A percentile compares a stretch with the other conserved stretches of the same genome.
Evolutionary conservation across 23 tunicate species (phyloP).

Genomic region (Halocynthia roretzi): DNA sequence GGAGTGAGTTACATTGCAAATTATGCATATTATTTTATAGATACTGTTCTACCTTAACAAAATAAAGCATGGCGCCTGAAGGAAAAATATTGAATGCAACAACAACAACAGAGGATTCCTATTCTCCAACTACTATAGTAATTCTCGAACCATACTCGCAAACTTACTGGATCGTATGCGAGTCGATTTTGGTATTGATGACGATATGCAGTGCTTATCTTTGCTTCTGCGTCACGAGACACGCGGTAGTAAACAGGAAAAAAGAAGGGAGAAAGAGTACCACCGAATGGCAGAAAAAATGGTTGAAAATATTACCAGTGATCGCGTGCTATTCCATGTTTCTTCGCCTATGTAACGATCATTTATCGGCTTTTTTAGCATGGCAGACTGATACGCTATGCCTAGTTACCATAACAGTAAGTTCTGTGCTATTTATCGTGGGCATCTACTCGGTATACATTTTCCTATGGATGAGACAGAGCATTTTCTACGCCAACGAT

Average conservation of each 20-base stretch:
- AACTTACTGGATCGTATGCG: constrained; percentile 71
- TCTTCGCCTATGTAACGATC: constrained; percentile 19
- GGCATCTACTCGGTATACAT: constrained; percentile 31
- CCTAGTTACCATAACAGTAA: constrained; percentile 15
- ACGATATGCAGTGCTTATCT: constrained; percentile 43
- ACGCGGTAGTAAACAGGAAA: constrained; percentile 33
- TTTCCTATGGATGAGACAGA: constrained; percentile 68
- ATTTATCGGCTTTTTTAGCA: constrained; percentile 44
- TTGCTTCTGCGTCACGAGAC: constrained; percentile 35
- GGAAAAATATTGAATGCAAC: too few species aligned
- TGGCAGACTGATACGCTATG: constrained; percentile 49
- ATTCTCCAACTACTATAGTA: too few species aligned
- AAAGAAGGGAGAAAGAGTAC: constrained; percentile 46
- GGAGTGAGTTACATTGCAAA: too few species aligned
- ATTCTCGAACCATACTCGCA: constrained; percentile 3
- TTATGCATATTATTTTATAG: too few species aligned
- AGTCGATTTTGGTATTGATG: constrained; percentile 28
- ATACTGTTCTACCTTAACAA: too few species aligned
- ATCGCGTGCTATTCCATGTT: not conserved
- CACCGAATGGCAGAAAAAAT: constrained; percentile 47
- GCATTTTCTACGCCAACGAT: constrained; percentile 43
- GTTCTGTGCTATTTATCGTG: constrained; percentile 31
- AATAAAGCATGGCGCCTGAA: too few species aligned
- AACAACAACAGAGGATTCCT: too few species aligned
- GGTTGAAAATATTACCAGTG: constrained; percentile 7